Percentiles rank a stretch among this genome's conserved stretches.
These are phyloP conservation scores for Plodia interpunctella DNA, from an alignment of 1,140 invertebrate species.

Conservation along the genomic window DNA sequence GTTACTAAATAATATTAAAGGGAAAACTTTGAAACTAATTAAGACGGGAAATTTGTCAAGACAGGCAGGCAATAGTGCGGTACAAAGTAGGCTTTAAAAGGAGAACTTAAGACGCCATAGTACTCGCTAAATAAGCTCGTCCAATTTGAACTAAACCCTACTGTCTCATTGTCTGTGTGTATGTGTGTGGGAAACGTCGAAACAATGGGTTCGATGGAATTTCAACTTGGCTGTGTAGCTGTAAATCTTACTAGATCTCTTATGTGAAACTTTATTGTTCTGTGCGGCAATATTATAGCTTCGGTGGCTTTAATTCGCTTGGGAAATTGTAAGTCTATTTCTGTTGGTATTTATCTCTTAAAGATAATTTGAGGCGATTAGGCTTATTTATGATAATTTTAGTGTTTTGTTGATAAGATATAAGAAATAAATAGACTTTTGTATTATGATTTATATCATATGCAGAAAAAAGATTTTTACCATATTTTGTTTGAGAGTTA, in stretches of 20 bases:
- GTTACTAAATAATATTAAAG: no score
- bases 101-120: no score
- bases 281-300: background rate
- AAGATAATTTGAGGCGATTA: background rate
- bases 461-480: no score
- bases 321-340: background rate
- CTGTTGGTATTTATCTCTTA: slow-evolving; percentile 8
- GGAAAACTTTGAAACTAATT: no score
- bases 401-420: no score
- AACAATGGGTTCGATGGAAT: background rate
- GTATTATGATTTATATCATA: no score
- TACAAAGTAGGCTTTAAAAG: no score
- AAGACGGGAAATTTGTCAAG: no score
- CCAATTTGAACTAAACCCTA: background rate
- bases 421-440: background rate
- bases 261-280: slow-evolving; percentile 11
- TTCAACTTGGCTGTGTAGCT: background rate
- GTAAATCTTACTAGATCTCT: slow-evolving; percentile 4
- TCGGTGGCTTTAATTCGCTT: background rate
- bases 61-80: no score
- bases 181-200: background rate
- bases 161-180: background rate
- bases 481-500: no score
- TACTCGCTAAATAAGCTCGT: background rate
- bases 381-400: no score